phyloP scores from a whole-genome alignment of 2,797 vertebrate genomes.

The Cuculus canorus region DNA sequence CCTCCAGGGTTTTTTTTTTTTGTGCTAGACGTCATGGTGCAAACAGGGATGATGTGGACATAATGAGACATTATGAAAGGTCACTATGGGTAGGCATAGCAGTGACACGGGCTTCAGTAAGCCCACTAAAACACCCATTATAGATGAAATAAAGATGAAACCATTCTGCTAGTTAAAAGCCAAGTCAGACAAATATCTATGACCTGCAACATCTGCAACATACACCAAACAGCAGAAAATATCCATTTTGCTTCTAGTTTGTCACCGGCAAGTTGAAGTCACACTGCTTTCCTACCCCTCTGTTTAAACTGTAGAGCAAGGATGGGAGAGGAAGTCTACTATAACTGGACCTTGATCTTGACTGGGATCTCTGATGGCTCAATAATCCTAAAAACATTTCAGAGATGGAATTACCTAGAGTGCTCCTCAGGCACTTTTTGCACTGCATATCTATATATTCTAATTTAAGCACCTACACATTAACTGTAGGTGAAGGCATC shows the following conservation, averaged over 20 bases:
- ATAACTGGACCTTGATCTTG: neutral
- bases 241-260: neutral
- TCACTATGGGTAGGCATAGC: neutral
- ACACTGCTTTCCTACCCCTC: neutral
- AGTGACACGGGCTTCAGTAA: neutral
- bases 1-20: neutral
- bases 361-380: neutral
- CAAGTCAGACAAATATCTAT: neutral
- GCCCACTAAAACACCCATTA: neutral
- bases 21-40: neutral
- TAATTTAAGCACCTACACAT: neutral
- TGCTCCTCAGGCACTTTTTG: slow-evolving; percentile 35
- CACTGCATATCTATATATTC: slow-evolving; percentile 45
- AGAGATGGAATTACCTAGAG: neutral
- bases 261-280: neutral
- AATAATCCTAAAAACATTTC: slow-evolving; percentile 15
- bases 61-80: neutral
- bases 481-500: neutral
- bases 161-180: neutral
- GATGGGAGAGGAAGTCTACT: neutral
- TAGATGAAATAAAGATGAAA: neutral
- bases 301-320: neutral
- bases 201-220: neutral
- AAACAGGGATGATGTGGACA: neutral
- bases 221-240: neutral